A percentile compares a stretch with the other conserved stretches of the same genome.
Conservation (phyloP, 2,113 vertebrate species). For the Quiscalus mexicanus region DNA sequence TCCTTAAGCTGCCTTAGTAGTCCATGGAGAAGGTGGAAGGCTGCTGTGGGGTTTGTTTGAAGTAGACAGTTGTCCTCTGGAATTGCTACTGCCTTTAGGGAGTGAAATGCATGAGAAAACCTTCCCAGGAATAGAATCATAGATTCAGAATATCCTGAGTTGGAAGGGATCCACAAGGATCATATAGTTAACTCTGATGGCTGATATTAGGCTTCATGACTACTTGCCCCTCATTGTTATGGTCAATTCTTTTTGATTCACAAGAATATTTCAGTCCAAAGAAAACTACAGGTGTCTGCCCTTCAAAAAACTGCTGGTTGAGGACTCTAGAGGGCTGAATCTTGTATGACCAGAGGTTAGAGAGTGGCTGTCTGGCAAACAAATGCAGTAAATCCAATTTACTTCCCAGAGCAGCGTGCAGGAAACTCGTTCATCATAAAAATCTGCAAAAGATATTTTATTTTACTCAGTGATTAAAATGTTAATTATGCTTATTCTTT, state of each 20-base stretch:
- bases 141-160: not conserved
- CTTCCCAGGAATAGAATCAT: not conserved
- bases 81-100: not conserved
- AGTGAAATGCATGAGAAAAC: not conserved
- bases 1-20: not conserved
- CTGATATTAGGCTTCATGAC: not conserved
- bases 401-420: not conserved
- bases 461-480: not conserved
- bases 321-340: not conserved
- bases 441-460: not conserved
- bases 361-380: not conserved
- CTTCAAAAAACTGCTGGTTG: not conserved
- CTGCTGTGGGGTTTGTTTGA: not conserved
- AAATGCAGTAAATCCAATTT: not conserved
- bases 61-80: not conserved
- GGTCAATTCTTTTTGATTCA: not conserved
- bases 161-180: not conserved
- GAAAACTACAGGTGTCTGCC: not conserved
- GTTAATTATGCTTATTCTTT: not conserved
- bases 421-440: not conserved
- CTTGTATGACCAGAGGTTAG: not conserved
- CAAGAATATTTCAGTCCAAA: not conserved
- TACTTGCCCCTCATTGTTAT: not conserved
- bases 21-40: not conserved
- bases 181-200: not conserved